Percentiles rank a stretch among this genome's conserved stretches.
phyloP scores from a whole-genome alignment of 2,888 invertebrate species.

The Euplagia quadripunctaria region DNA sequence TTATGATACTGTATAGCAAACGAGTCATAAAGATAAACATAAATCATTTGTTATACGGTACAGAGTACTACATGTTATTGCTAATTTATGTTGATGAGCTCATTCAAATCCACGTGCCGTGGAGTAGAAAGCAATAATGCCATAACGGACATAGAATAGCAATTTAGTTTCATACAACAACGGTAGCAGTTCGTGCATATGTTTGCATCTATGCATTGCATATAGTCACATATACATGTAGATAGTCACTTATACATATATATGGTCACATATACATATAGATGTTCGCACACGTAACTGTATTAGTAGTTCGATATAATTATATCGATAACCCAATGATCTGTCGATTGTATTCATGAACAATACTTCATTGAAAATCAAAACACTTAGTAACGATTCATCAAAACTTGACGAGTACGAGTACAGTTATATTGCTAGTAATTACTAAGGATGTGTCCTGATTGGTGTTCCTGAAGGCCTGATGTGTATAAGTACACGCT shows the following conservation, averaged over 20 bases:
- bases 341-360: background rate
- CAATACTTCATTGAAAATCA: background rate
- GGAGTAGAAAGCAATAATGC: constrained; percentile 10
- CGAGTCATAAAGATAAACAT: constrained; percentile 15
- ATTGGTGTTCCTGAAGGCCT: no score
- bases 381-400: background rate
- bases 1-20: constrained; percentile 1
- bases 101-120: constrained; percentile 4
- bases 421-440: background rate
- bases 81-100: constrained; percentile 21
- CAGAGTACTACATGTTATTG: constrained; percentile 18
- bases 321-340: background rate
- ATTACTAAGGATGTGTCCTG: background rate
- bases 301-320: background rate
- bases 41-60: constrained; percentile 16
- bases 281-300: background rate
- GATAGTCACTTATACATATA: background rate
- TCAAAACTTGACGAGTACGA: background rate
- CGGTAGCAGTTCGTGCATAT: background rate
- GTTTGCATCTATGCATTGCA: background rate
- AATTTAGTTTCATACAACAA: background rate
- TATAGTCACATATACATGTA: background rate
- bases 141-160: background rate
- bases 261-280: background rate
- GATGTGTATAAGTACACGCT: background rate